Evolutionary conservation across 2,113 vertebrate genomes (phyloP), one percentile per base, ranked within the genome.

Genomic region (Acanthochromis polyacanthus): DNA sequence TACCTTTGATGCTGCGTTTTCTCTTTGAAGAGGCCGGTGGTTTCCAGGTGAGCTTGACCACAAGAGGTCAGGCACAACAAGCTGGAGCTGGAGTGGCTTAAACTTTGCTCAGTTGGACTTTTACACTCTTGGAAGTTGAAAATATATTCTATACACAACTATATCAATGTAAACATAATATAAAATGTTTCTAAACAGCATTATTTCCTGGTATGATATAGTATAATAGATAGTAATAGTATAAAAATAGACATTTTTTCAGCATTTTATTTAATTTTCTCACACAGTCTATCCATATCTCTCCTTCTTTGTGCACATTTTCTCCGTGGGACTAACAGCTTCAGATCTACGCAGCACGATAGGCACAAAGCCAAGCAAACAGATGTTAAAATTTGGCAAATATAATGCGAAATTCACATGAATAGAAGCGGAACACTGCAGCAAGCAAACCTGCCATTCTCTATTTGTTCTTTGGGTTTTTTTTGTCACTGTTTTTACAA

Each of bases 1-100:
- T 51, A 19, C 1, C 17, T 51, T 16, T 11, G 38, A 5, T 25
- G 32, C 2, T 22, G 30, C 20, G n/a, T 46, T 22, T 16, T 48
- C 4, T 60, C 15, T 58, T 38, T 53, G 15, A 22, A 4, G 6
- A 19, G 6, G 59, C 52, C 61, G 1, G 19, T 78, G 68, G 15
- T 57, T 22, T 84, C 64, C 45, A 66, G 71, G 67, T 68, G 57
- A 50, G n/a, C 78, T 14, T 83, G 66, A 73, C 81, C 83, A 90
- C 81, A 83, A 84, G 86, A 86, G 73, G 80, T 90, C 80, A 81
- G 83, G 55, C 76, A 82, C 14, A 81, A 70, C 53, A 85, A 76
- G 62, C 75, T 59, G 36, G 32, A 75, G 43, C 61, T 38, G 10
- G 32, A 81, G 52, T 59, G 70, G 59, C 40, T 67, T 36, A 38